Conservation (phyloP, 2,797 vertebrate genomes). For the Characodon lateralis region DNA sequence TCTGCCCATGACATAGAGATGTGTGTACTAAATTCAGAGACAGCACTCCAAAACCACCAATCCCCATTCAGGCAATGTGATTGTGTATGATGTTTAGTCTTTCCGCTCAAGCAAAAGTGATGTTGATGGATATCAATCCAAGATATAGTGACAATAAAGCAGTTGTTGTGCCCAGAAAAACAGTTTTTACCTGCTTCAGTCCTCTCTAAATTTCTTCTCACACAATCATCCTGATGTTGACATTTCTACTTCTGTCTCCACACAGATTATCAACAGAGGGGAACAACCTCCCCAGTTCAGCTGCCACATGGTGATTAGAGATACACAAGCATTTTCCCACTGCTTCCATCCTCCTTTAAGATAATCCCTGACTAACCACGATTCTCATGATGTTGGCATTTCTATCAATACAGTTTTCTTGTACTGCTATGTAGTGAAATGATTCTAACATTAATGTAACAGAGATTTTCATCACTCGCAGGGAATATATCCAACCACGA, state of each 20-base stretch:
- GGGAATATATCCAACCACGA: constrained; percentile 42
- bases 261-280: constrained; percentile 27
- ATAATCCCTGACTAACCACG: constrained; percentile 37
- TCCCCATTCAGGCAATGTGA: constrained; percentile 42
- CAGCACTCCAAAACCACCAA: constrained; percentile 66
- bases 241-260: constrained; percentile 20
- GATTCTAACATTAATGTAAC: constrained; percentile 36
- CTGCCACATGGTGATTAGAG: constrained; percentile 52
- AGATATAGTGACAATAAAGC: constrained; percentile 37
- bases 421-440: constrained; percentile 5
- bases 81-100: constrained; percentile 53
- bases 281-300: constrained; percentile 29
- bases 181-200: neutral
- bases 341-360: constrained; percentile 74
- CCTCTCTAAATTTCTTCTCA: constrained; percentile 6
- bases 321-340: constrained; percentile 74
- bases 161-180: constrained; percentile 22
- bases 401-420: constrained; percentile 9
- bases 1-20: neutral
- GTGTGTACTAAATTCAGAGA: constrained; percentile 39
- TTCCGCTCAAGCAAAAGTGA: constrained; percentile 58
- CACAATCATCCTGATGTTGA: constrained; percentile 11
- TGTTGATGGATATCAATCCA: constrained; percentile 68
- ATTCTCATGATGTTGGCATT: constrained; percentile 37
- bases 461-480: constrained; percentile 41